phyloP scores from a whole-genome alignment of 2,888 invertebrate genomes.

The Lochmaea capreae region DNA sequence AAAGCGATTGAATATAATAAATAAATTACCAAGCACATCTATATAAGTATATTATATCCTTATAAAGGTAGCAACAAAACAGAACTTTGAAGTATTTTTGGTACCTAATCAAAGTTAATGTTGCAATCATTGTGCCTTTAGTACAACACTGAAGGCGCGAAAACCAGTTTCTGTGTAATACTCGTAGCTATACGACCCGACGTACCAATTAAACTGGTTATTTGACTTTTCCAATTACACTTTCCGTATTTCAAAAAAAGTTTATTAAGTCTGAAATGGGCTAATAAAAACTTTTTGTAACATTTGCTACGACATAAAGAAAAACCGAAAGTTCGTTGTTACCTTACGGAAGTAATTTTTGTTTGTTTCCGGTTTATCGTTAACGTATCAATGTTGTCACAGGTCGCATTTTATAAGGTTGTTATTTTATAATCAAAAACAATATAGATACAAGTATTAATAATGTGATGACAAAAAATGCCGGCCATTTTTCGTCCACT shows the following conservation, averaged over 20 bases:
- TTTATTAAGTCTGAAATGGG: slow-evolving; percentile 14
- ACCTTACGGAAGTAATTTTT: background rate
- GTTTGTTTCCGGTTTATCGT: too few relatives aligned
- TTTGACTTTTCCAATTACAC: slow-evolving; percentile 19
- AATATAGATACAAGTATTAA: too few relatives aligned
- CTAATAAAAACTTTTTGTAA: slow-evolving; percentile 7
- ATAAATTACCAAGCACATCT: too few relatives aligned
- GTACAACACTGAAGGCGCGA: background rate
- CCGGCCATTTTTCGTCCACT: too few relatives aligned
- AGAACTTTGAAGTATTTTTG: too few relatives aligned
- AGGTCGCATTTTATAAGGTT: too few relatives aligned
- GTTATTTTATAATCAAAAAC: too few relatives aligned
- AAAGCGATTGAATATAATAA: too few relatives aligned
- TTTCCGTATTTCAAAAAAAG: slow-evolving; percentile 15
- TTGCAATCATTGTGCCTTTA: background rate
- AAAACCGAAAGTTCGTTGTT: background rate
- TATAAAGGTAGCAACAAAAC: too few relatives aligned
- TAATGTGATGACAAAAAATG: too few relatives aligned
- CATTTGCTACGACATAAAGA: background rate
- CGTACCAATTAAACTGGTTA: slow-evolving; percentile 15
- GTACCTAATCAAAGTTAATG: background rate
- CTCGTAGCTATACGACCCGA: background rate
- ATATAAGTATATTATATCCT: too few relatives aligned
- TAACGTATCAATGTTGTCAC: too few relatives aligned
- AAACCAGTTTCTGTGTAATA: background rate